Conservation (phyloP, 2,888 invertebrate species). For the Rapana venosa region DNA sequence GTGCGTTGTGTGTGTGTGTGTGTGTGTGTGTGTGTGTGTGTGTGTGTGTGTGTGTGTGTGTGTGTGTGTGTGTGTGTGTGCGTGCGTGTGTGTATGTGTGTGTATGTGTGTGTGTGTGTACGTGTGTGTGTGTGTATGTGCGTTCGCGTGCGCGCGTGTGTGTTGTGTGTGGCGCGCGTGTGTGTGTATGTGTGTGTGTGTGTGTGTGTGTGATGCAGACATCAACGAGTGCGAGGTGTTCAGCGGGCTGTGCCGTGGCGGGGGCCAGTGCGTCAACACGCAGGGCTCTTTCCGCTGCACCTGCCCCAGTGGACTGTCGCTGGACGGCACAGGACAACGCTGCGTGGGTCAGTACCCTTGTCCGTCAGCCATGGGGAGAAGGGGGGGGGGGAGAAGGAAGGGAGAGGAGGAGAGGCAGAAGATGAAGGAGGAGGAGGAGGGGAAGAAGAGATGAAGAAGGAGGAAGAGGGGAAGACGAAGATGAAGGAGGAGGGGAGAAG, state of each 20-base stretch:
- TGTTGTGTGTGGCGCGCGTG: not conserved
- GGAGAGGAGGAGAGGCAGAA: too few species aligned
- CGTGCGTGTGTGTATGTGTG: not conserved
- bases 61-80: not conserved
- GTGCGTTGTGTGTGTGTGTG: not conserved
- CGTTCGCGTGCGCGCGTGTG: not conserved
- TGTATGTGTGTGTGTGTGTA: not conserved
- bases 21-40: not conserved
- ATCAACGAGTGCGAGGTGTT: conserved; percentile 89
- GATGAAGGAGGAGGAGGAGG: too few species aligned
- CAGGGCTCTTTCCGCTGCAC: conserved; percentile 89
- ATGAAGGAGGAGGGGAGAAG: too few species aligned
- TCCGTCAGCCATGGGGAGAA: not conserved
- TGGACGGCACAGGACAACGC: conserved; percentile 86
- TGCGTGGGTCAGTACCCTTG: conserved; percentile 82
- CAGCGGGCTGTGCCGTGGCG: conserved; percentile 86
- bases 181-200: not conserved
- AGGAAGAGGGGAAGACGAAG: too few species aligned
- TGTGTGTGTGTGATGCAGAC: conserved; percentile 80
- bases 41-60: not conserved
- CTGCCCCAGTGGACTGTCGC: conserved; percentile 89
- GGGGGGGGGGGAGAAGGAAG: too few species aligned
- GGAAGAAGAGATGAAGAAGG: too few species aligned
- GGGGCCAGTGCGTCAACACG: conserved; percentile 88
- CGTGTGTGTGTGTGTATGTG: not conserved